Percentiles rank a stretch among this genome's conserved stretches.
phyloP scores from a whole-genome alignment of 2,797 vertebrate genomes.

The Syngnathus rostellatus region DNA sequence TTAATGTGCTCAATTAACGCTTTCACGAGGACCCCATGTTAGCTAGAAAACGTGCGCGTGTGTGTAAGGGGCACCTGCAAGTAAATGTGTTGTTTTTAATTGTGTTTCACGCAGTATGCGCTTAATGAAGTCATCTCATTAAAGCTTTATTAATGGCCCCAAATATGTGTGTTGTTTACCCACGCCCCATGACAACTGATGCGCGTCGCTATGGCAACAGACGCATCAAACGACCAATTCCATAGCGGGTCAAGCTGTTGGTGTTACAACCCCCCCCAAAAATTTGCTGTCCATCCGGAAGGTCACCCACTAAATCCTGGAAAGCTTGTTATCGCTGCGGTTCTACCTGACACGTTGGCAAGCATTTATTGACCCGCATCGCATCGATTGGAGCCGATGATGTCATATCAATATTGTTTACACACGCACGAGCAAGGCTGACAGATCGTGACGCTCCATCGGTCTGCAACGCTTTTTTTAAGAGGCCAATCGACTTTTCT shows the following conservation, averaged over 20 bases:
- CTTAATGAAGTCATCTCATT: conserved; percentile 2
- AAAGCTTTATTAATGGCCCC: neutral
- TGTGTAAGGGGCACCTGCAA: neutral
- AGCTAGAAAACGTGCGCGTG: neutral
- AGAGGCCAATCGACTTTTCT: conserved; percentile 31
- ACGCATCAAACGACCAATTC: neutral
- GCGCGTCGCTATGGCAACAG: neutral
- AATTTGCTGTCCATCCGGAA: neutral
- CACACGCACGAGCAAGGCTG: neutral
- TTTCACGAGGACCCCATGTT: neutral
- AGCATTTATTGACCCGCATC: neutral
- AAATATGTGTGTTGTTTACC: neutral
- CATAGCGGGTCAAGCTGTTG: too few species aligned
- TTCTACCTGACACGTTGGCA: neutral
- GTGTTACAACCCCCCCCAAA: too few species aligned
- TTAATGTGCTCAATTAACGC: neutral
- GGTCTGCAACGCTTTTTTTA: conserved; percentile 19
- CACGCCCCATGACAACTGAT: neutral
- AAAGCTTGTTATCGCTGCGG: neutral
- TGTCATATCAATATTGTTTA: conserved; percentile 1
- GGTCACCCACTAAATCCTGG: neutral
- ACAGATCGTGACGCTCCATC: neutral
- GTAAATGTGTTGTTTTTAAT: neutral
- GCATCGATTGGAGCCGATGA: neutral
- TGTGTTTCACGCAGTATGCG: conserved; percentile 4